These are phyloP conservation scores for Guaruba guarouba DNA, from an alignment of 2,113 vertebrate genomes.

Conservation along the genomic window DNA sequence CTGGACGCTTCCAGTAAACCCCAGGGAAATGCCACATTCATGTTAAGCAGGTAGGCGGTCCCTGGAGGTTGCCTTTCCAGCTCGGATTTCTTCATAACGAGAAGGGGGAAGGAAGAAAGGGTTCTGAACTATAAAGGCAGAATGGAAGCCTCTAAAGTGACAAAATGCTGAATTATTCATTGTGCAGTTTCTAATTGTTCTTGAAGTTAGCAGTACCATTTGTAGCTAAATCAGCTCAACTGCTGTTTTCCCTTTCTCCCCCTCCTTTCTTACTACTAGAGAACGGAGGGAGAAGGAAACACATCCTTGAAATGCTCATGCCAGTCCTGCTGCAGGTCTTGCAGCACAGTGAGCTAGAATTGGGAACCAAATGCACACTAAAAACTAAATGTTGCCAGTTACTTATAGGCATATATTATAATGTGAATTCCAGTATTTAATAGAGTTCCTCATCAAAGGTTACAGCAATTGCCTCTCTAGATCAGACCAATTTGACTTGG, in stretches of 20 bases:
- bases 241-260: background rate
- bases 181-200: constrained; percentile 51
- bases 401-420: background rate
- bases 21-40: constrained; percentile 53
- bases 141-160: constrained; percentile 73
- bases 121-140: constrained; percentile 32
- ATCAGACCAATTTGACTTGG: background rate
- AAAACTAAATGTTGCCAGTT: background rate
- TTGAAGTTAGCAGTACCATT: background rate
- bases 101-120: background rate
- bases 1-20: constrained; percentile 33
- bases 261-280: background rate
- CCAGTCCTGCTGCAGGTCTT: background rate
- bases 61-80: background rate
- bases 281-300: background rate
- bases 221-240: background rate
- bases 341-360: background rate
- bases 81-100: background rate
- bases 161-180: constrained; percentile 83
- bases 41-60: constrained; percentile 51
- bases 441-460: background rate
- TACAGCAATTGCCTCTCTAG: background rate
- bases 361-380: background rate
- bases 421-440: background rate
- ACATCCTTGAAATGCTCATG: background rate